Conservation (phyloP, 30 jellyfish, hydroid and myxozoan species). For the Nemopilema nomurai region DNA sequence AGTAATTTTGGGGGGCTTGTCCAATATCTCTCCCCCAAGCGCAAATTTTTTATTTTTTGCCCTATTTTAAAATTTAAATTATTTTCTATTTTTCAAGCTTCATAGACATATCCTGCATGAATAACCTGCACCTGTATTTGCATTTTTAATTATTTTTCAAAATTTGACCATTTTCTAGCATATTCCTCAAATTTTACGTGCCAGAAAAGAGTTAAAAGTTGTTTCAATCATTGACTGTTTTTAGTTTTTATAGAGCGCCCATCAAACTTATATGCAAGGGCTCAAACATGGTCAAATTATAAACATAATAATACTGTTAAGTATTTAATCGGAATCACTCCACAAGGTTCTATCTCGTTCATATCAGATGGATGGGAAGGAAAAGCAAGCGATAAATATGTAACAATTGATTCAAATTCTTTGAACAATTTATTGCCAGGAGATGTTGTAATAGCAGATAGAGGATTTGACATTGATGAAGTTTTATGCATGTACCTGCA, state of each 20-base stretch:
- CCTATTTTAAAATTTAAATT: constrained; percentile 1
- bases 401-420: constrained; percentile 15
- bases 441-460: constrained; percentile 19
- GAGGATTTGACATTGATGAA: constrained; percentile 29
- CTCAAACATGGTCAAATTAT: constrained; percentile 38
- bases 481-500: constrained; percentile 32
- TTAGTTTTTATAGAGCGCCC: constrained; percentile 43
- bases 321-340: constrained; percentile 36
- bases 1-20: constrained; percentile 20
- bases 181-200: constrained; percentile 5
- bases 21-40: constrained; percentile 15
- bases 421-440: constrained; percentile 25
- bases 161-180: constrained; percentile 14
- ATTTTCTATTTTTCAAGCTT: not conserved
- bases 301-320: constrained; percentile 34
- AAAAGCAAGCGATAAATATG: constrained; percentile 19
- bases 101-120: constrained; percentile 4
- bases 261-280: constrained; percentile 9
- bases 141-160: not conserved
- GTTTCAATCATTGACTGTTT: constrained; percentile 46
- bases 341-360: constrained; percentile 43
- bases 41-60: not conserved
- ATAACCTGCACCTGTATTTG: constrained; percentile 7
- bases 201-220: constrained; percentile 8
- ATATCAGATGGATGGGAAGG: constrained; percentile 57